Percentiles rank a stretch among this genome's conserved stretches.
Conservation (phyloP, 2,888 invertebrate species). For the Abrostola tripartita region DNA sequence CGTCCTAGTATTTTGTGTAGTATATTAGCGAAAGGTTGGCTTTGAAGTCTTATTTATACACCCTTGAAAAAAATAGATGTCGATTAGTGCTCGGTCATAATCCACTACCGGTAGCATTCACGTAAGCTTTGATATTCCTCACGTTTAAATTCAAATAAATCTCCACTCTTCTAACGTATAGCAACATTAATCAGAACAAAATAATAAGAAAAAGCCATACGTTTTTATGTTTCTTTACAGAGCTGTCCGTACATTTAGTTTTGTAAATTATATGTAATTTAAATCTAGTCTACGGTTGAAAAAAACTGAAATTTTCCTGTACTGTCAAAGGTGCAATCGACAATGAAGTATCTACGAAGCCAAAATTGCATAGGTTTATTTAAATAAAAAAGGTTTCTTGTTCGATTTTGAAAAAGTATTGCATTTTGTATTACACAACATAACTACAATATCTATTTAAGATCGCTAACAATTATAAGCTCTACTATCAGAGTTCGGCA, state of each 20-base stretch:
- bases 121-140: slow-evolving; percentile 26
- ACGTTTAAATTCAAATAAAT: slow-evolving; percentile 27
- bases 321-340: too few species aligned
- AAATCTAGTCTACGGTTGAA: too few species aligned
- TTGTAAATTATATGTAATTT: too few species aligned
- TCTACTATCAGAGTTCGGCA: slow-evolving; percentile 25
- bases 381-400: too few species aligned
- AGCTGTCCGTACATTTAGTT: neutral
- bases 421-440: neutral
- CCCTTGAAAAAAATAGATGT: slow-evolving; percentile 50
- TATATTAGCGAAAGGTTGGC: slow-evolving; percentile 36
- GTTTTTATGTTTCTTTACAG: neutral
- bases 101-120: slow-evolving; percentile 7
- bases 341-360: too few species aligned
- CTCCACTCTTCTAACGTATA: slow-evolving; percentile 8
- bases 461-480: slow-evolving; percentile 26
- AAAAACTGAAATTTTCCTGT: too few species aligned
- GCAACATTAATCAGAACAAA: slow-evolving; percentile 1
- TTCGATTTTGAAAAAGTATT: too few species aligned
- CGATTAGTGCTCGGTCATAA: slow-evolving; percentile 25
- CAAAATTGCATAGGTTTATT: too few species aligned
- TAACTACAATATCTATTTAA: slow-evolving; percentile 20
- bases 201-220: neutral
- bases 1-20: slow-evolving; percentile 24
- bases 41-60: slow-evolving; percentile 56